Conservation (phyloP, 2,888 invertebrate genomes). For the Elaeidobius kamerunicus region DNA sequence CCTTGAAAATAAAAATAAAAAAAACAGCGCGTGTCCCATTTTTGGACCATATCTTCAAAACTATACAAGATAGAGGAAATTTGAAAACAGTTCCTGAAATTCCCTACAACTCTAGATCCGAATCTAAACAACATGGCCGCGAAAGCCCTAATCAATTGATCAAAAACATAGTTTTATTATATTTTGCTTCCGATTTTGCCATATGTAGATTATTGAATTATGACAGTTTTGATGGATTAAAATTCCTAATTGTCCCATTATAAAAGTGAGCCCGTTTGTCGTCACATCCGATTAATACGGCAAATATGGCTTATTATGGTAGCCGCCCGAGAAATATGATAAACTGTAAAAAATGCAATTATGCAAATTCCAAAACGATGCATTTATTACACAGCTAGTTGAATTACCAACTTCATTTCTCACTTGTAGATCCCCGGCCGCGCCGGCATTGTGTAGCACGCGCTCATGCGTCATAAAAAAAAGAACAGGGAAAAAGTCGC, state of each 20-base stretch:
- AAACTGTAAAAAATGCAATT: conserved; percentile 27
- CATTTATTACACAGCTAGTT: conserved; percentile 20
- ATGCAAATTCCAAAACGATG: conserved; percentile 23
- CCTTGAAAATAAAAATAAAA: too few species aligned
- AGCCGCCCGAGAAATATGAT: conserved; percentile 20
- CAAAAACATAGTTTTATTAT: too few species aligned
- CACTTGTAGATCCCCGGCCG: conserved; percentile 9
- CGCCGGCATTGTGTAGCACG: conserved; percentile 14
- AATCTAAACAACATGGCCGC: too few species aligned
- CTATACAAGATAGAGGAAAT: too few species aligned
- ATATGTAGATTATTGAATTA: neutral
- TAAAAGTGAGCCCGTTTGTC: conserved; percentile 1
- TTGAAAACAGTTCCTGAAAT: too few species aligned
- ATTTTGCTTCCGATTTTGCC: too few species aligned
- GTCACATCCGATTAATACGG: conserved; percentile 6
- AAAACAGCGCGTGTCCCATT: too few species aligned
- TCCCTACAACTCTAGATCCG: too few species aligned
- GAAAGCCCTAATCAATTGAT: too few species aligned
- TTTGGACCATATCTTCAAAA: too few species aligned
- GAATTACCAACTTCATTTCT: conserved; percentile 20
- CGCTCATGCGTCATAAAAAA: conserved; percentile 9
- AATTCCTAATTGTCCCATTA: conserved; percentile 6
- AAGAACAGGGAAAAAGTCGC: neutral
- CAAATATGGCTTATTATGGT: conserved; percentile 22
- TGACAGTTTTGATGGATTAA: neutral